Evolutionary conservation across 2,888 invertebrate species (phyloP).

Genomic region (Phortica magna): DNA sequence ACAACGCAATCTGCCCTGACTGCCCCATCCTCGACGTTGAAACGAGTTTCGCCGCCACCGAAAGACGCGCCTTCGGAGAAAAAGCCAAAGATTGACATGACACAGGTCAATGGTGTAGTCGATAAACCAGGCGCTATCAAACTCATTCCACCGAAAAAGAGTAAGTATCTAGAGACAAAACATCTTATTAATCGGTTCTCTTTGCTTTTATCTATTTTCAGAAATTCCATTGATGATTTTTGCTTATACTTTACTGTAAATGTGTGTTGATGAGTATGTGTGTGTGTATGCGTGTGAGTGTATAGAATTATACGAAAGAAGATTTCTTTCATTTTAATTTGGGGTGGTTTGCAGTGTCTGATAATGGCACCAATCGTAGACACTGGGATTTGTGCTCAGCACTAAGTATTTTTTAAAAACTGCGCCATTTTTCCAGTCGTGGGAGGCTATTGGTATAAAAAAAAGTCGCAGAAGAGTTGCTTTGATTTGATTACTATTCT

Average conservation of each 20-base stretch:
- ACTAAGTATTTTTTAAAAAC: no score
- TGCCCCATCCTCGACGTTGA: constrained; percentile 58
- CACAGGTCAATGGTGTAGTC: constrained; percentile 75
- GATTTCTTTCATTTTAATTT: neutral
- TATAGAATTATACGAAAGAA: constrained; percentile 5
- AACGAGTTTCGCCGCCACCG: constrained; percentile 71
- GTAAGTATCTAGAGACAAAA: constrained; percentile 83
- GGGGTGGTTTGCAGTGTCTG: neutral
- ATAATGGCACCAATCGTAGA: neutral
- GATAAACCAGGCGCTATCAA: constrained; percentile 91
- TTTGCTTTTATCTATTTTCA: constrained; percentile 55
- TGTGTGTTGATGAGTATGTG: constrained; percentile 32
- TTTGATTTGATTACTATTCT: no score
- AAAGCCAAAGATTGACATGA: constrained; percentile 84
- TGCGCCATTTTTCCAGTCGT: no score
- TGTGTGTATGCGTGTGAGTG: constrained; percentile 32
- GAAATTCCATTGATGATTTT: constrained; percentile 57
- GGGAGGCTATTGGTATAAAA: no score
- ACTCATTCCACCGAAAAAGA: constrained; percentile 92
- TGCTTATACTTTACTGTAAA: constrained; percentile 50
- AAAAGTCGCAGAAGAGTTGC: no score
- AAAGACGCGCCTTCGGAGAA: constrained; percentile 83
- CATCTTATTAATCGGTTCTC: constrained; percentile 60
- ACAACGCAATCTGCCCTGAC: constrained; percentile 72
- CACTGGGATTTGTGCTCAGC: no score